phyloP scores from a whole-genome alignment of 2,888 invertebrate species.

The Lithophane semibrunnea region DNA sequence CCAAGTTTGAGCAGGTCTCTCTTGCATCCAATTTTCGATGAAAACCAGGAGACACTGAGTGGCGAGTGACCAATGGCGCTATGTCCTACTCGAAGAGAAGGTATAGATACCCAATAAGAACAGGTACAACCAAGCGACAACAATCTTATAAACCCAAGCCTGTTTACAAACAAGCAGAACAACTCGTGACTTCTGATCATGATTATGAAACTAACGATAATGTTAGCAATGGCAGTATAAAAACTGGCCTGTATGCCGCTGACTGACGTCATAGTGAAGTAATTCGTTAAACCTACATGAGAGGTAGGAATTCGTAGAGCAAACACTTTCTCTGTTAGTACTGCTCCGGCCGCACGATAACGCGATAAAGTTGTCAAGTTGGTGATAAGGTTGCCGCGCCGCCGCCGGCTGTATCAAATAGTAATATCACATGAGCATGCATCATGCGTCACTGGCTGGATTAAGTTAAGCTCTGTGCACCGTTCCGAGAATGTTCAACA shows the following conservation, averaged over 20 bases:
- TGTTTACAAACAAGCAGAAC: conserved; percentile 30
- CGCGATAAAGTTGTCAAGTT: conserved; percentile 66
- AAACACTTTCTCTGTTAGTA: conserved; percentile 79
- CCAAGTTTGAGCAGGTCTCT: neutral
- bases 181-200: conserved; percentile 50
- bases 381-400: conserved; percentile 61
- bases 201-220: conserved; percentile 55
- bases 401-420: conserved; percentile 64
- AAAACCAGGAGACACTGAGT: neutral
- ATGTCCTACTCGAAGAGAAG: neutral
- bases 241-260: conserved; percentile 36
- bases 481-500: conserved; percentile 36
- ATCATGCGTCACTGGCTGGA: conserved; percentile 69
- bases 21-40: neutral
- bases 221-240: conserved; percentile 27
- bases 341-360: conserved; percentile 67
- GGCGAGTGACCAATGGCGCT: neutral
- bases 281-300: conserved; percentile 72
- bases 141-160: conserved; percentile 18
- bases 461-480: conserved; percentile 57
- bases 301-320: conserved; percentile 76
- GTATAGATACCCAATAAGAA: conserved; percentile 1
- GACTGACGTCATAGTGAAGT: conserved; percentile 72
- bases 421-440: conserved; percentile 71
- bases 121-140: conserved; percentile 21